A percentile compares a stretch with the other conserved stretches of the same genome.
Conservation (phyloP, 2,797 vertebrate species). For the Rhadinocentrus ornatus region DNA sequence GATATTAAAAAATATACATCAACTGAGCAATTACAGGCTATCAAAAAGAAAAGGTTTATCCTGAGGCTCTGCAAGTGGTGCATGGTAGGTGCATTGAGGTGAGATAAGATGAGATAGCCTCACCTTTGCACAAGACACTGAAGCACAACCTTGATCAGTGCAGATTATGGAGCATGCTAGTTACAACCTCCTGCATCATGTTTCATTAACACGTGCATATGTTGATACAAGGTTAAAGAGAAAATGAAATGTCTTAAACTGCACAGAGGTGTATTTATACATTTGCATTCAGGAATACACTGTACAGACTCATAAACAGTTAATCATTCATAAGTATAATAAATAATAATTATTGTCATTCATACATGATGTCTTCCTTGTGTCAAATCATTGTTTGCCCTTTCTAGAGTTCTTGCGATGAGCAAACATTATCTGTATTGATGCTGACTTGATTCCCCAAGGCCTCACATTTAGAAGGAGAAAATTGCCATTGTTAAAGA, state of each 20-base stretch:
- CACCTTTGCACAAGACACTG: slow-evolving; percentile 40
- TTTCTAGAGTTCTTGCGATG: slow-evolving; percentile 29
- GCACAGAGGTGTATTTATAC: slow-evolving; percentile 8
- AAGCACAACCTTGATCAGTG: slow-evolving; percentile 35
- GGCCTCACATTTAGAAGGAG: slow-evolving; percentile 66
- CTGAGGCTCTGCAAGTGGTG: slow-evolving; percentile 62
- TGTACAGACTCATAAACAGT: slow-evolving; percentile 2
- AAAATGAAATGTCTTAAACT: slow-evolving; percentile 19
- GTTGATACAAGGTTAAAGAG: slow-evolving; percentile 43
- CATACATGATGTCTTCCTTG: not conserved
- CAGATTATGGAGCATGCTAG: slow-evolving; percentile 39
- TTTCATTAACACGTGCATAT: slow-evolving; percentile 32
- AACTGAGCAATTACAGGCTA: slow-evolving; percentile 83
- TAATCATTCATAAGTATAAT: slow-evolving; percentile 15
- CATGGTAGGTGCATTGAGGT: slow-evolving; percentile 67
- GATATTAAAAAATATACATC: slow-evolving; percentile 88
- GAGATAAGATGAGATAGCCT: slow-evolving; percentile 45
- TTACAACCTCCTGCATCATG: slow-evolving; percentile 17
- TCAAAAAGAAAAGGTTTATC: slow-evolving; percentile 79
- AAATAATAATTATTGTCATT: slow-evolving; percentile 14
- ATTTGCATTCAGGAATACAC: slow-evolving; percentile 14
- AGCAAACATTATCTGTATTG: slow-evolving; percentile 29
- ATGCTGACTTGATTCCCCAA: slow-evolving; percentile 44
- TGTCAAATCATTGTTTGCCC: slow-evolving; percentile 15
- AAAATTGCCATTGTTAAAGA: slow-evolving; percentile 72